Base-by-base conservation (phyloP, 2,888 invertebrate genomes). In the Zeuzera pyrina region DNA sequence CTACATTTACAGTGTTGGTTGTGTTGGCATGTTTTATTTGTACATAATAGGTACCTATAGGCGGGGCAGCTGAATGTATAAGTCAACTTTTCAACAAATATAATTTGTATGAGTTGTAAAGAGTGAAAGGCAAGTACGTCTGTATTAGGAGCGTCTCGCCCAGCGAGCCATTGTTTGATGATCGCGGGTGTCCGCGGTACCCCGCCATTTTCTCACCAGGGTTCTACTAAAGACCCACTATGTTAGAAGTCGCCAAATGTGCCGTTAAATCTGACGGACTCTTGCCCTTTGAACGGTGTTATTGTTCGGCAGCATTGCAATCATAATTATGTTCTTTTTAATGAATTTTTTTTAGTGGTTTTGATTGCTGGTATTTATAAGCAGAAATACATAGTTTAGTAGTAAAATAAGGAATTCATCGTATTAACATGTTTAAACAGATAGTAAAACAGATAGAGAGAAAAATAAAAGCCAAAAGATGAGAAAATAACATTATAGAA, bases 91-190 rank as follows among this genome's bases (percentile, higher is more conserved):
- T 63, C 58, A 60, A 69, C 63, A 72, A 73, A 74, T 72, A 77
- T 73, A 79, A 79, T 79, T 77, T 78, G 76, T 78, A 74, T 78
- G 76, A 77, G 76, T 79, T 81, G 73, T 77, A 73, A 68, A 67
- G 76, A 70, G 59, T 67, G 71, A 74, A 76, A 73, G 55, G 68
- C 50, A 52, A 46, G 63, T 61, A 57, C 58, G 63, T 55, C 57
- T 64, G 66, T 64, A 57, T 61, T 57, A 15, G 8, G 49, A 54
- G 62, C 47, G 54, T 57, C 58, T 53, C 51, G 50, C 57, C 45
- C 48, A 42, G 52, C 50, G 44, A 48, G 41, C 45, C 59, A 67
- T 81, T 81, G 81, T 81, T 58, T 64, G 65, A 38, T 39, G 60
- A 57, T 68, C 65, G 64, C 77, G 79, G 81, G 81, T 56, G 76